Conservation (phyloP, 2,113 vertebrate genomes). For the Eolophus roseicapilla region DNA sequence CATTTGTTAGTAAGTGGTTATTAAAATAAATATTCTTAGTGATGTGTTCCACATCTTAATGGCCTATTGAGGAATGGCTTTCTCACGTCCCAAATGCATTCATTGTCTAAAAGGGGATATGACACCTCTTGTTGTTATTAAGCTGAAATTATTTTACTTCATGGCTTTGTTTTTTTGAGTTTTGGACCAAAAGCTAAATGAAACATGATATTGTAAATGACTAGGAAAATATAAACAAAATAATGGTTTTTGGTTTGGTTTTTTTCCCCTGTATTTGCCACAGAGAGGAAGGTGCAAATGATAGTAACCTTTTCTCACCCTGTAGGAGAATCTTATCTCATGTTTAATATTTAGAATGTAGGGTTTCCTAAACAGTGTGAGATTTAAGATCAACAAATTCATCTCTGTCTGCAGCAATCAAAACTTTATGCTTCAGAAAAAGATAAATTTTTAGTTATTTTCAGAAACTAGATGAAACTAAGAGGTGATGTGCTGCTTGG, state of each 20-base stretch:
- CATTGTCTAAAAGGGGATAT: neutral
- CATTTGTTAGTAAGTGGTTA: neutral
- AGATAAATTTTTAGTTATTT: neutral
- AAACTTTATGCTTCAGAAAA: neutral
- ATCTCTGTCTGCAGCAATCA: neutral
- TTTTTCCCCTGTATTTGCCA: neutral
- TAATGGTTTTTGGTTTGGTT: no score
- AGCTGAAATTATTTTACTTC: neutral
- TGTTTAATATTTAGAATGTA: neutral
- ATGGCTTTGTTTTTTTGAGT: neutral
- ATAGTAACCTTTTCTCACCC: neutral
- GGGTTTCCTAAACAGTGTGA: neutral
- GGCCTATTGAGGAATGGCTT: neutral
- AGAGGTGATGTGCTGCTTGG: neutral
- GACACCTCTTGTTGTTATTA: neutral
- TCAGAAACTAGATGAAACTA: neutral
- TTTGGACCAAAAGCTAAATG: neutral
- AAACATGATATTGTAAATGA: neutral
- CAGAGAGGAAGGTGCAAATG: neutral
- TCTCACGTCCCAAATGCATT: neutral
- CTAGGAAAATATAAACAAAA: neutral
- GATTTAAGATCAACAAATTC: neutral
- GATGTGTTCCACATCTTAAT: neutral
- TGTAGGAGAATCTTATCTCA: neutral
- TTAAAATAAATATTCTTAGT: neutral